A percentile compares a stretch with the other conserved stretches of the same genome.
Conservation (phyloP, 2,888 invertebrate species). For the Meandrusa payeni region DNA sequence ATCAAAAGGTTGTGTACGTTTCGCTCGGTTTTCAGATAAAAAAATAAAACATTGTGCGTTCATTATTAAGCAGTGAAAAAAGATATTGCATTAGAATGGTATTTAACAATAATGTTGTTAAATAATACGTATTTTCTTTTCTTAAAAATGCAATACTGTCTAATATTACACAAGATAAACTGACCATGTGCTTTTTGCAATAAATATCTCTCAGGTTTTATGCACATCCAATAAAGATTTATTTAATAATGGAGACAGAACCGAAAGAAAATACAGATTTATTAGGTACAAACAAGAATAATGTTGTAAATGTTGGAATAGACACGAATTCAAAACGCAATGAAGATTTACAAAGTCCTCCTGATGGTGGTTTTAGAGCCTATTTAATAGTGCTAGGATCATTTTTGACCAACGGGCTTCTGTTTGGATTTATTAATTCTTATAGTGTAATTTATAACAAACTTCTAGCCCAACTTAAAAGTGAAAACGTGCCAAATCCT, state of each 20-base stretch:
- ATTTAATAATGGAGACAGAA: conserved; percentile 50
- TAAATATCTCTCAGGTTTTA: no score
- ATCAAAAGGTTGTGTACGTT: no score
- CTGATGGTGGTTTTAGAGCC: conserved; percentile 90
- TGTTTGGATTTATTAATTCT: conserved; percentile 95
- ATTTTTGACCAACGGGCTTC: conserved; percentile 93
- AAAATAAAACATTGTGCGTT: no score
- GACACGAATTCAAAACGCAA: conserved; percentile 41
- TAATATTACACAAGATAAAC: conserved; percentile 2
- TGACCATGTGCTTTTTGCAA: conserved; percentile 9
- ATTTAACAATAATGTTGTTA: no score
- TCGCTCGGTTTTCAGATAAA: no score
- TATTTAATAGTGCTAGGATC: conserved; percentile 92
- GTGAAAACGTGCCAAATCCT: conserved; percentile 84
- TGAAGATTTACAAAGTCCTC: conserved; percentile 61
- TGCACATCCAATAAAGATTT: no score
- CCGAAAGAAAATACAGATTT: conserved; percentile 61
- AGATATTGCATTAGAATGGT: no score
- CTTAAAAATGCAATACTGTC: not conserved
- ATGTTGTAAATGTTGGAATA: conserved; percentile 36
- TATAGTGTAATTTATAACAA: conserved; percentile 90
- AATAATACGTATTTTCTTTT: no score
- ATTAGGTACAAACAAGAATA: conserved; percentile 37
- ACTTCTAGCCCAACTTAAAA: conserved; percentile 82
- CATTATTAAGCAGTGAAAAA: no score